Conservation (phyloP, 2,888 invertebrate genomes). For the Syrista parreyssii region DNA sequence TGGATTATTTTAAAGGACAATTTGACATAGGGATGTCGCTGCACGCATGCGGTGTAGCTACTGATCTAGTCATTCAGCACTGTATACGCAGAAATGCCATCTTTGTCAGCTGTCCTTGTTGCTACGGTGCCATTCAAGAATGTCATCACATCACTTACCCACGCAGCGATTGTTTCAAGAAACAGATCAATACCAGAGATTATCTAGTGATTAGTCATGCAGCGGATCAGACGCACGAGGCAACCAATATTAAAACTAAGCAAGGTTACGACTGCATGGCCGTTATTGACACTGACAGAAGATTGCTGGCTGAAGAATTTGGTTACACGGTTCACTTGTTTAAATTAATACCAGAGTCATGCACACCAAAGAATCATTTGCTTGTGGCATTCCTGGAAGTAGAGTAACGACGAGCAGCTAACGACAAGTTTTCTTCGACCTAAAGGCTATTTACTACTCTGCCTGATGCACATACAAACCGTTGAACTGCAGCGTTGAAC, state of each 20-base stretch:
- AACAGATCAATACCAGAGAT: slow-evolving; percentile 68
- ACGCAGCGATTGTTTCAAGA: slow-evolving; percentile 74
- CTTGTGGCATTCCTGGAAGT: slow-evolving; percentile 73
- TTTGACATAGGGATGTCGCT: slow-evolving; percentile 90
- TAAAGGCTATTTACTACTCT: neutral
- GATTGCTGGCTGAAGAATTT: slow-evolving; percentile 77
- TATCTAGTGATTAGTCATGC: slow-evolving; percentile 88
- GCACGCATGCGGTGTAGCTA: slow-evolving; percentile 95
- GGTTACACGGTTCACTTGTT: slow-evolving; percentile 82
- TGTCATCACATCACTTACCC: slow-evolving; percentile 87
- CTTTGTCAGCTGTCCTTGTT: slow-evolving; percentile 93
- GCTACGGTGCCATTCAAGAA: slow-evolving; percentile 88
- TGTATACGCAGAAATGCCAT: slow-evolving; percentile 82
- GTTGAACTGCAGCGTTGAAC: too few relatives aligned
- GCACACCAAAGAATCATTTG: slow-evolving; percentile 93
- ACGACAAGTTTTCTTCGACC: neutral
- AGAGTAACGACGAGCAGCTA: slow-evolving; percentile 7
- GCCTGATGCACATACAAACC: neutral
- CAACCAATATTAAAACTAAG: slow-evolving; percentile 74
- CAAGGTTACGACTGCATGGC: slow-evolving; percentile 91
- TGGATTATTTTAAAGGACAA: slow-evolving; percentile 85
- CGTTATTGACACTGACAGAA: slow-evolving; percentile 88
- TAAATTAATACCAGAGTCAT: slow-evolving; percentile 81
- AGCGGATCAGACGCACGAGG: slow-evolving; percentile 90
- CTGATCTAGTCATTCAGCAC: slow-evolving; percentile 89